Evolutionary conservation across 2,113 vertebrate species (phyloP), one percentile per base, ranked within the genome.

Genomic region (Egretta garzetta): DNA sequence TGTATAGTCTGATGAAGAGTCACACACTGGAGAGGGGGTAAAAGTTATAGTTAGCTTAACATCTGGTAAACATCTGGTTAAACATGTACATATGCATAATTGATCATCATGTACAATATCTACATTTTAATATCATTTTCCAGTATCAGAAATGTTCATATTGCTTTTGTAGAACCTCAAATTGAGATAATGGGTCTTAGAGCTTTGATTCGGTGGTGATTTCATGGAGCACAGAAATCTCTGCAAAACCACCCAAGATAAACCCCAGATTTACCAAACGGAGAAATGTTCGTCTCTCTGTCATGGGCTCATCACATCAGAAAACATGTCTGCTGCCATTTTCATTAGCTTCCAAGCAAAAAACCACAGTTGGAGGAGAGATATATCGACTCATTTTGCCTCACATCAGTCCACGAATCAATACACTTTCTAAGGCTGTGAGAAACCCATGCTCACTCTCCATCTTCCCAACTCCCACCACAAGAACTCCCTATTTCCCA

Each of bases 141-240:
- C 12, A 55, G 1, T 6, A 71, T 12, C 43, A 84, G 37, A 77
- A 74, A 27, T 24, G n/a, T 11, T 77, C 22, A 43, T 15, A 10
- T 58, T 50, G 14, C 10, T 84, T 72, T 35, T 71, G 10, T 9
- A 56, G 7, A 67, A n/a, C 17, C 10, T 59, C n/a, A 62, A 24
- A n/a, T 10, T 45, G 27, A 73, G 16, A 49, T 11, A 60, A 67
- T 47, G 45, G 50, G 10, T 10, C 16, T 39, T 62, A 4, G 6
- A 8, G 22, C 0, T 0, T 67, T 77, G 59, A 12, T 67, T 75
- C 2, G 0, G 4, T 13, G 64, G 26, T 0, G 1, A 24, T 59
- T 43, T 70, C 62, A 41, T 2, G 10, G 47, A 71, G 37, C 21
- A 45, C n/a, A 59, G 32, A 67, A 95, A 81, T 35, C 5, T 1